A percentile compares a stretch with the other conserved stretches of the same genome.
phyloP scores from a whole-genome alignment of 2,888 invertebrate genomes.

The Campaea margaritaria region DNA sequence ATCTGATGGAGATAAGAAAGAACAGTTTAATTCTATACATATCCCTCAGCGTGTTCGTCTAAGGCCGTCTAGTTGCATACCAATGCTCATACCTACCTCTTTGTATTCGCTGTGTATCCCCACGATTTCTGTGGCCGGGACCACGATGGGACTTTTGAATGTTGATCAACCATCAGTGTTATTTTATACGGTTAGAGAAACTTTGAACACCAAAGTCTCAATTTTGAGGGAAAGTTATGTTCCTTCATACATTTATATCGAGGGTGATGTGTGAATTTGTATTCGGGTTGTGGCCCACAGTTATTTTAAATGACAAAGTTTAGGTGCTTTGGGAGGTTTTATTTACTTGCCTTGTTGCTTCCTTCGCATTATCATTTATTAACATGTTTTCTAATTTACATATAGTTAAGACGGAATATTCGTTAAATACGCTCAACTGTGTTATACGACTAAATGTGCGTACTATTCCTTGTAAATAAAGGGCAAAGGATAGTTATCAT shows the following conservation, averaged over 20 bases:
- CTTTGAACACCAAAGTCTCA: slow-evolving; percentile 52
- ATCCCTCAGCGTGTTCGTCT: slow-evolving; percentile 68
- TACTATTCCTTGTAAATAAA: too few species aligned
- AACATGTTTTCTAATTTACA: neutral
- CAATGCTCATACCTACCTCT: slow-evolving; percentile 59
- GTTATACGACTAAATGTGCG: too few species aligned
- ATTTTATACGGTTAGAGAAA: slow-evolving; percentile 50
- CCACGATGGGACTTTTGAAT: slow-evolving; percentile 73
- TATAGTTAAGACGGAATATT: neutral
- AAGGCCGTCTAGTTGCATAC: slow-evolving; percentile 69
- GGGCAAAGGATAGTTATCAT: too few species aligned
- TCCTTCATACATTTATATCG: slow-evolving; percentile 42
- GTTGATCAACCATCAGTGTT: slow-evolving; percentile 66
- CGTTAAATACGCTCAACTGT: too few species aligned
- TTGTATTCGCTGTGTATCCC: slow-evolving; percentile 72
- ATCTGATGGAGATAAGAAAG: slow-evolving; percentile 57
- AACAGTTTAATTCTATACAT: slow-evolving; percentile 64
- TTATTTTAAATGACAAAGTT: slow-evolving; percentile 32
- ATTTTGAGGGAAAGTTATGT: slow-evolving; percentile 69
- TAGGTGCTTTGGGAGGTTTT: slow-evolving; percentile 30
- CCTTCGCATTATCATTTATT: neutral
- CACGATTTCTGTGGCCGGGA: slow-evolving; percentile 80
- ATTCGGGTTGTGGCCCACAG: slow-evolving; percentile 40
- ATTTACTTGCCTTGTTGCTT: slow-evolving; percentile 20
- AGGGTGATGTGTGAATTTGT: slow-evolving; percentile 46